Percentiles rank a stretch among this genome's conserved stretches.
Evolutionary conservation across 2,113 vertebrate species (phyloP).

Genomic region (Ranitomeya variabilis): DNA sequence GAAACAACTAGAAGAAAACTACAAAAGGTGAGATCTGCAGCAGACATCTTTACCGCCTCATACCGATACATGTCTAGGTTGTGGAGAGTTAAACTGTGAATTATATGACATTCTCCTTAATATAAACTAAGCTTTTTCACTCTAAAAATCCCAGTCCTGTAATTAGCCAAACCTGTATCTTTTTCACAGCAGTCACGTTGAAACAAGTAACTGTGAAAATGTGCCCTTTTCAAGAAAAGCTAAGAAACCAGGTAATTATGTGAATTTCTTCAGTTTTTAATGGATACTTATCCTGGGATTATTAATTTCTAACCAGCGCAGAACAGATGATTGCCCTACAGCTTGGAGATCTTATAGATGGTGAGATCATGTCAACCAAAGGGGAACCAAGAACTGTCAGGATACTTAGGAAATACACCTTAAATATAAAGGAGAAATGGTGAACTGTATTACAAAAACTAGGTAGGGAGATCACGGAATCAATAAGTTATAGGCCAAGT

Average conservation of each 20-base stretch:
- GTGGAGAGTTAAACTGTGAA: not conserved
- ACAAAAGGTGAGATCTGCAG: not conserved
- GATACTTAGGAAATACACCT: no score
- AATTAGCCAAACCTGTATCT: constrained; percentile 23
- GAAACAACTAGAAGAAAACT: not conserved
- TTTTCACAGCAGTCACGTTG: constrained; percentile 32
- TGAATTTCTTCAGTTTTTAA: constrained; percentile 12
- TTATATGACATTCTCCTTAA: not conserved
- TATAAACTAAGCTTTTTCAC: not conserved
- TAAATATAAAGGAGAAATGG: no score
- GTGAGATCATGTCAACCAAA: not conserved
- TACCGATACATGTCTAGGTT: not conserved
- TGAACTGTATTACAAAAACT: not conserved
- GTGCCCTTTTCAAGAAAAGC: constrained; percentile 7
- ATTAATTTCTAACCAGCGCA: not conserved
- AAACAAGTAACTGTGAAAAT: constrained; percentile 23
- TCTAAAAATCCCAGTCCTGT: not conserved
- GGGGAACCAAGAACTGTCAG: no score
- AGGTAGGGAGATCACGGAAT: not conserved
- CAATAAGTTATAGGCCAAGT: no score
- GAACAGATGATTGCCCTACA: not conserved
- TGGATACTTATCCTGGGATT: not conserved
- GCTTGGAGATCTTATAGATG: not conserved
- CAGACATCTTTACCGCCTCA: not conserved
- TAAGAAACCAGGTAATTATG: constrained; percentile 5